These are phyloP conservation scores for Drosophila stalkeri DNA, from an alignment of 2,888 invertebrate species.

Conservation along the genomic window DNA sequence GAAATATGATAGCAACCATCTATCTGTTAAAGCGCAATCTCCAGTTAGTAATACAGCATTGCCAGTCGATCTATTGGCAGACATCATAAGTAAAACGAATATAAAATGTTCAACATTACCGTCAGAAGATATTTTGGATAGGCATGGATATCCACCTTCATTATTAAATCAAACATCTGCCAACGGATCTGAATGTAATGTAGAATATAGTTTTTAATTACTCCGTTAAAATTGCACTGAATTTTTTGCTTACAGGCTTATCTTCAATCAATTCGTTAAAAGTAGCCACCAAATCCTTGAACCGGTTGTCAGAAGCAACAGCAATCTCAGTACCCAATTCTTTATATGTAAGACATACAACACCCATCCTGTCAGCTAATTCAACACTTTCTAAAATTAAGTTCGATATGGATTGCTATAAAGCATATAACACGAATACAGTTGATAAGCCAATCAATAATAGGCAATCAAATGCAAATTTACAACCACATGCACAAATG, in stretches of 20 bases:
- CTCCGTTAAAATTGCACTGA: not conserved
- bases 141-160: conserved; percentile 42
- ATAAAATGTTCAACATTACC: conserved; percentile 38
- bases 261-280: conserved; percentile 31
- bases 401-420: conserved; percentile 36
- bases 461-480: conserved; percentile 20
- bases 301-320: conserved; percentile 39
- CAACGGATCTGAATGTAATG: conserved; percentile 57
- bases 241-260: conserved; percentile 28
- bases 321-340: conserved; percentile 23
- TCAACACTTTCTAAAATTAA: conserved; percentile 8
- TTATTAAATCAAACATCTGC: conserved; percentile 46
- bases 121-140: not conserved
- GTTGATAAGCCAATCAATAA: conserved; percentile 28
- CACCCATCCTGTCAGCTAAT: conserved; percentile 36
- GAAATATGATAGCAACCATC: conserved; percentile 24
- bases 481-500: conserved; percentile 36
- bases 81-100: conserved; percentile 54
- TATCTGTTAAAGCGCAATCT: conserved; percentile 22
- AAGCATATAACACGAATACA: conserved; percentile 15
- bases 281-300: conserved; percentile 42
- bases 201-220: not conserved
- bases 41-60: conserved; percentile 17
- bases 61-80: conserved; percentile 51
- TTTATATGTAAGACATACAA: conserved; percentile 41